Evolutionary conservation across 2,113 vertebrate species (phyloP).

Genomic region (Cepphus grylle): DNA sequence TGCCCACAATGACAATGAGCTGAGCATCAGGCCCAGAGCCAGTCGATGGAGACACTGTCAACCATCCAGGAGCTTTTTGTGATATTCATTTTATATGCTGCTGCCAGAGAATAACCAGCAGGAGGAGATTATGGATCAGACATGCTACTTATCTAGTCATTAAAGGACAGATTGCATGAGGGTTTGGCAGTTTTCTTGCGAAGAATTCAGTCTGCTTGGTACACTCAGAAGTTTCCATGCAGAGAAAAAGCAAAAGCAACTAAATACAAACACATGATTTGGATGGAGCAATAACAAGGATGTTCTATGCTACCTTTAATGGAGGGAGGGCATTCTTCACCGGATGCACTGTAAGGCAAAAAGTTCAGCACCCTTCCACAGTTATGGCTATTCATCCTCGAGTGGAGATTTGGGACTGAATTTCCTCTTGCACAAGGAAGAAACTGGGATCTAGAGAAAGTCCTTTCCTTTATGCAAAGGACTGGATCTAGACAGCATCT

Average conservation of each 20-base stretch:
- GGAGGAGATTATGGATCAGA: slow-evolving; percentile 15
- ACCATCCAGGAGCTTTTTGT: not conserved
- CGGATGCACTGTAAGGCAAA: not conserved
- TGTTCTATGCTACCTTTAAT: fast-evolving
- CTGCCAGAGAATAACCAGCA: not conserved
- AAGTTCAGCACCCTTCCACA: not conserved
- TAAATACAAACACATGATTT: not conserved
- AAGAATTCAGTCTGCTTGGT: not conserved
- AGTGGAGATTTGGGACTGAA: not conserved
- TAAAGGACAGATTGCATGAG: not conserved
- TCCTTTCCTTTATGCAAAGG: not conserved
- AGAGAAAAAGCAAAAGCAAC: not conserved
- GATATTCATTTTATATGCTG: not conserved
- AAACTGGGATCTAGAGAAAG: not conserved
- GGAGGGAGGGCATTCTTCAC: not conserved
- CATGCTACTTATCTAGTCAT: not conserved
- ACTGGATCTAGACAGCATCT: not conserved
- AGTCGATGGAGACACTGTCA: not conserved
- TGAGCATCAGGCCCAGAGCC: not conserved
- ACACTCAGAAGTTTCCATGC: not conserved
- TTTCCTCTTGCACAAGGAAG: not conserved
- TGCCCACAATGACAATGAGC: not conserved
- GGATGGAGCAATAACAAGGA: not conserved
- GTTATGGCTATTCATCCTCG: not conserved
- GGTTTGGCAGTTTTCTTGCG: not conserved